phyloP scores from a whole-genome alignment of 2,888 invertebrate species.

The Sabatieria punctata region DNA sequence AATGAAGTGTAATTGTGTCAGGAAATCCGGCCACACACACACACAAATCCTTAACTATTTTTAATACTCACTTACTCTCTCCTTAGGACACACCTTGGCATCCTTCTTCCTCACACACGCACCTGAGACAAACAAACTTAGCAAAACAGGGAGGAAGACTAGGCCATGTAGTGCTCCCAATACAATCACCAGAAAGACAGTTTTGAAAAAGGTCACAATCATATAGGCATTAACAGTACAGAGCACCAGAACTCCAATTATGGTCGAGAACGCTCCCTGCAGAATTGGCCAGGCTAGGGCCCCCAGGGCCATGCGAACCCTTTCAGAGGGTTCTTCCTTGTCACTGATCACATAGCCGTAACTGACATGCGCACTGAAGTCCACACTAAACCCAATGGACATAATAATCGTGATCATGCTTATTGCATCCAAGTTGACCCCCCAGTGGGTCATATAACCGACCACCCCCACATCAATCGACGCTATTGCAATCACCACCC shows the following conservation, averaged over 20 bases:
- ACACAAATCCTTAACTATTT: too few species aligned
- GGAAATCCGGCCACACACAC: too few species aligned
- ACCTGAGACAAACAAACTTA: conserved; percentile 30
- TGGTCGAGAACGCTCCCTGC: conserved; percentile 75
- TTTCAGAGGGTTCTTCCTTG: conserved; percentile 18
- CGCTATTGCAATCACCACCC: conserved; percentile 84
- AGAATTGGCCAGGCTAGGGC: conserved; percentile 73
- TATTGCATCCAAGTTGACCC: conserved; percentile 57
- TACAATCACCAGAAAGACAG: conserved; percentile 38
- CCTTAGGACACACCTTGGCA: too few species aligned
- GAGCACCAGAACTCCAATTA: conserved; percentile 67
- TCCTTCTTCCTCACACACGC: too few species aligned
- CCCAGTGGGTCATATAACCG: conserved; percentile 91
- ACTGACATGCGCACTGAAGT: conserved; percentile 56
- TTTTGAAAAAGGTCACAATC: conserved; percentile 87
- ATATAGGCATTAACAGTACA: conserved; percentile 79
- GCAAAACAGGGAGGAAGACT: conserved; percentile 54
- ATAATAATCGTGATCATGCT: conserved; percentile 80
- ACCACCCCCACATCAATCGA: conserved; percentile 83
- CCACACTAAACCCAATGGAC: conserved; percentile 91
- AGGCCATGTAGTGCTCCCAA: conserved; percentile 59
- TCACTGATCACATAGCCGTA: conserved; percentile 25
- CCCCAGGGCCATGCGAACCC: conserved; percentile 66
- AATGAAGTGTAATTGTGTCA: too few species aligned
- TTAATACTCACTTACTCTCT: too few species aligned